phyloP scores from a whole-genome alignment of 1,140 invertebrate genomes.

The Bombus cullumanus region DNA sequence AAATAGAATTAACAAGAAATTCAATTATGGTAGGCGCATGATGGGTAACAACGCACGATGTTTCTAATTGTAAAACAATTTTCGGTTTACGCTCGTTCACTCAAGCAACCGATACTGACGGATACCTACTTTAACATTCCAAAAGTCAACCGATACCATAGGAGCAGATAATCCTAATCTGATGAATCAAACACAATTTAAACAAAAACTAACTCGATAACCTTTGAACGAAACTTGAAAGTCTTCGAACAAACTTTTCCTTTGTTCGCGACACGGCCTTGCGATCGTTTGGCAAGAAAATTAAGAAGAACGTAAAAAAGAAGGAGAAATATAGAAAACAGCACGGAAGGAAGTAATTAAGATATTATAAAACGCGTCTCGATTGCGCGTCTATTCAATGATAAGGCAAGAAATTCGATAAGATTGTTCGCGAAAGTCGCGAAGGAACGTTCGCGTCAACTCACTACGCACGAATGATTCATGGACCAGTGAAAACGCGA shows the following conservation, averaged over 20 bases:
- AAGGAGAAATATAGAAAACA: neutral
- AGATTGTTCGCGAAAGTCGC: neutral
- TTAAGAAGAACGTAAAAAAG: neutral
- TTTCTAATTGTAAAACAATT: no score
- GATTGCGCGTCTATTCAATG: neutral
- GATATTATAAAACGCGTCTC: neutral
- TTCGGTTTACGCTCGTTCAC: no score
- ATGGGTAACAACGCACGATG: no score
- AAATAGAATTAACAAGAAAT: no score
- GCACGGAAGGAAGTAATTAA: neutral
- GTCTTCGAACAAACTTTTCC: neutral
- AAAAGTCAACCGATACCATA: neutral
- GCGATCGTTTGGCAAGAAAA: no score
- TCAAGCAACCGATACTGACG: neutral
- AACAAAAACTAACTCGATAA: neutral
- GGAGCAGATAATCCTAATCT: neutral
- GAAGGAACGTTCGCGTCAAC: neutral
- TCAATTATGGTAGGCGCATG: no score
- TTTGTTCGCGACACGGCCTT: neutral
- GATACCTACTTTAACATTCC: neutral
- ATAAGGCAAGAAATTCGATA: neutral
- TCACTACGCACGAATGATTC: neutral
- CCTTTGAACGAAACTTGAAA: no score
- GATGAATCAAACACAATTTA: neutral
- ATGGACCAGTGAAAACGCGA: conserved; percentile 15